Evolutionary conservation across 2,113 vertebrate genomes (phyloP).

Genomic region (Shinisaurus crocodilurus): DNA sequence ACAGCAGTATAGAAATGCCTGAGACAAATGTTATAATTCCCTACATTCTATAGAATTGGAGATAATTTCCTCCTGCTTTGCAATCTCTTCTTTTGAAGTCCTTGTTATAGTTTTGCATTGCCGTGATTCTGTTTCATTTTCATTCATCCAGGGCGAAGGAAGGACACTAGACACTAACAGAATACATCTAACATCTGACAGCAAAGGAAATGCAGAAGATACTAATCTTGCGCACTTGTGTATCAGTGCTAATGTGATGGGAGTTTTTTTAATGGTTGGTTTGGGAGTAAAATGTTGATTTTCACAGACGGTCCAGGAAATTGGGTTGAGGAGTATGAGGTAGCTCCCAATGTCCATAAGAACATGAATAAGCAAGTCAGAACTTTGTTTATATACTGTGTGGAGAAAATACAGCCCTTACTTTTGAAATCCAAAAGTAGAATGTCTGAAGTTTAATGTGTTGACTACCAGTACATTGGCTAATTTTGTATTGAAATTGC

Average conservation of each 20-base stretch:
- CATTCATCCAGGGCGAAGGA: not conserved
- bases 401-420: not conserved
- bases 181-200: not conserved
- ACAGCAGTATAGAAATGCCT: not conserved
- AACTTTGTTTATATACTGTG: not conserved
- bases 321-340: not conserved
- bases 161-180: not conserved
- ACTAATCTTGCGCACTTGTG: not conserved
- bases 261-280: not conserved
- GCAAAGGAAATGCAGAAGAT: not conserved
- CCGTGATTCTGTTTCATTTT: not conserved
- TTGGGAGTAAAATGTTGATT: not conserved
- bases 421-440: not conserved
- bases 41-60: not conserved
- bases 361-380: not conserved
- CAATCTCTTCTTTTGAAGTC: not conserved
- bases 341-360: not conserved
- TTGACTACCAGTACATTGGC: not conserved
- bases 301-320: not conserved
- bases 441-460: not conserved
- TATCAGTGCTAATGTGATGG: not conserved
- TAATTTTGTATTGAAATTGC: not conserved
- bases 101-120: not conserved
- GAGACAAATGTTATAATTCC: not conserved
- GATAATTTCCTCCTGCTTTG: not conserved